phyloP scores from a whole-genome alignment of 2,797 vertebrate species.

The Kryptopterus vitreolus region DNA sequence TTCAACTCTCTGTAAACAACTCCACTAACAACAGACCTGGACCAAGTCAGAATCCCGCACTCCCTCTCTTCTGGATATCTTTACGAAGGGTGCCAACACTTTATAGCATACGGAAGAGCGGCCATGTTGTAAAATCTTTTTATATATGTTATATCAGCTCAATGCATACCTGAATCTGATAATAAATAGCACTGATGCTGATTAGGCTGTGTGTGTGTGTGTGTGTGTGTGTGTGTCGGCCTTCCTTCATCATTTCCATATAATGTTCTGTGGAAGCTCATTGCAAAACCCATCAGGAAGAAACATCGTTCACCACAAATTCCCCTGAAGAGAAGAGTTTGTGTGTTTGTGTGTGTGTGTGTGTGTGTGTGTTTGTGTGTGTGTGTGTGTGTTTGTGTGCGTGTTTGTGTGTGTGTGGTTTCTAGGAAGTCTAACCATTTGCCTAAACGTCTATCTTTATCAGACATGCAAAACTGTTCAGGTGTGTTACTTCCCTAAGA shows the following conservation, averaged over 20 bases:
- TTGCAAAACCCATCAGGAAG: neutral
- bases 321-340: neutral
- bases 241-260: conserved; percentile 5
- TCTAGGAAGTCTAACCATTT: conserved; percentile 47
- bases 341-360: conserved; percentile 14
- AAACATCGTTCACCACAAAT: conserved; percentile 34
- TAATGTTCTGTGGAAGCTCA: neutral
- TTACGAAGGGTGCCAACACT: neutral
- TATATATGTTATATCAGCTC: neutral
- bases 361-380: conserved; percentile 21
- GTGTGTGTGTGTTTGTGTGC: conserved; percentile 19
- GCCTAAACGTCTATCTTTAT: conserved; percentile 38
- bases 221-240: neutral
- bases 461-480: conserved; percentile 63
- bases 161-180: neutral
- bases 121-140: neutral
- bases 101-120: neutral
- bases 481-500: conserved; percentile 33
- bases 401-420: conserved; percentile 20
- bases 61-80: too few relatives aligned
- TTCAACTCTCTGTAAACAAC: too few relatives aligned
- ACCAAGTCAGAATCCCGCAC: neutral
- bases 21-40: neutral
- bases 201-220: neutral
- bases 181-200: neutral